A percentile compares a stretch with the other conserved stretches of the same genome.
Evolutionary conservation across 2,113 vertebrate genomes (phyloP).

Genomic region (Pristiophorus japonicus): DNA sequence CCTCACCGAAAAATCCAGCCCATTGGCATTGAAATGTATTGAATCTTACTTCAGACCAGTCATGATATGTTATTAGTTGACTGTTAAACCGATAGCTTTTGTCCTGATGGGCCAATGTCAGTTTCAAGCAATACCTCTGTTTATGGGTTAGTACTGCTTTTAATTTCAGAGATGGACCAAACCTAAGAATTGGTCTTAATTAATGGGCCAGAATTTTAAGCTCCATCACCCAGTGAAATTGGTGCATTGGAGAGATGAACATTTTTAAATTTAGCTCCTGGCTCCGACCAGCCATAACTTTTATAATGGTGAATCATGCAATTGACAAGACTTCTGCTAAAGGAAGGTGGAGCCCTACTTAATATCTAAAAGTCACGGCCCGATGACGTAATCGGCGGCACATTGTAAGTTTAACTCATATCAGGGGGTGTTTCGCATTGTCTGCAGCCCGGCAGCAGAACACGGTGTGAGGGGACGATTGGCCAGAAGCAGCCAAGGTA

Average conservation of each 20-base stretch:
- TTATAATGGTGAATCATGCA: not conserved
- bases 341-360: not conserved
- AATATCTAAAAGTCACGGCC: not conserved
- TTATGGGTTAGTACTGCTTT: not conserved
- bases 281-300: not conserved
- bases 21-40: too few species aligned
- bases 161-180: not conserved
- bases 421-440: not conserved
- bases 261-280: too few species aligned
- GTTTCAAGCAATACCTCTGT: not conserved
- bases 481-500: not conserved
- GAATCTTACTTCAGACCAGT: too few species aligned
- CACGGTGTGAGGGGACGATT: not conserved
- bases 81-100: not conserved
- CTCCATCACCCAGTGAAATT: not conserved
- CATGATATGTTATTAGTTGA: too few species aligned
- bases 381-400: not conserved
- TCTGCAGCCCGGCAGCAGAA: not conserved
- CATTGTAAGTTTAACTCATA: not conserved
- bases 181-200: not conserved
- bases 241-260: not conserved
- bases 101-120: not conserved
- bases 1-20: too few species aligned
- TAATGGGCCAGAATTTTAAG: not conserved
- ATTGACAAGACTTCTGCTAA: not conserved